Evolutionary conservation across 1,140 invertebrate genomes (phyloP).

Genomic region (Stenopsyche tienmushanensis): DNA sequence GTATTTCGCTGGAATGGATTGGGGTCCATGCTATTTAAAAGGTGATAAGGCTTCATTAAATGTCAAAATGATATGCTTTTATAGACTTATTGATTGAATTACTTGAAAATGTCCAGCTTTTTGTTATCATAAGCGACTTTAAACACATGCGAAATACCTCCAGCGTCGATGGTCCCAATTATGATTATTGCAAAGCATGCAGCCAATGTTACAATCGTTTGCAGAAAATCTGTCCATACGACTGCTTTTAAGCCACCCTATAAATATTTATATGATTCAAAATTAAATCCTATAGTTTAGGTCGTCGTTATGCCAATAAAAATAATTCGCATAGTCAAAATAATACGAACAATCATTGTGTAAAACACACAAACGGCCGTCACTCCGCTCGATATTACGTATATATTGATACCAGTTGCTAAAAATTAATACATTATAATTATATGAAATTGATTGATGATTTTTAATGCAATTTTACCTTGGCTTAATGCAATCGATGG

Average conservation of each 20-base stretch:
- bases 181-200: constrained; percentile 69
- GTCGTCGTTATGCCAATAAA: not conserved
- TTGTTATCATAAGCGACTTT: constrained; percentile 56
- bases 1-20: constrained; percentile 67
- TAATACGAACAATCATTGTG: constrained; percentile 69
- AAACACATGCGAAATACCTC: constrained; percentile 66
- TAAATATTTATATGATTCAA: constrained; percentile 25
- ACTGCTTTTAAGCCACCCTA: constrained; percentile 85
- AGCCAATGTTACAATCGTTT: constrained; percentile 75
- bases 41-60: no score
- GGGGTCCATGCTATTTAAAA: constrained; percentile 58
- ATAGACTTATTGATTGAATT: no score
- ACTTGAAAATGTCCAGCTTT: constrained; percentile 54
- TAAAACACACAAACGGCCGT: constrained; percentile 82
- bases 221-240: constrained; percentile 85
- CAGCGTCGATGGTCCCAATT: constrained; percentile 65
- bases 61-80: no score
- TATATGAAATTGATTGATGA: no score
- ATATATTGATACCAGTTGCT: constrained; percentile 75
- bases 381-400: constrained; percentile 71
- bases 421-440: constrained; percentile 42
- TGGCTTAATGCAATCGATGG: constrained; percentile 80
- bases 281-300: no score
- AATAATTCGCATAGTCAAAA: not conserved
- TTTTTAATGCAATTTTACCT: no score